Evolutionary conservation across 2,797 vertebrate genomes (phyloP), one percentile per base, ranked within the genome.

Genomic region (Chrysolophus pictus): DNA sequence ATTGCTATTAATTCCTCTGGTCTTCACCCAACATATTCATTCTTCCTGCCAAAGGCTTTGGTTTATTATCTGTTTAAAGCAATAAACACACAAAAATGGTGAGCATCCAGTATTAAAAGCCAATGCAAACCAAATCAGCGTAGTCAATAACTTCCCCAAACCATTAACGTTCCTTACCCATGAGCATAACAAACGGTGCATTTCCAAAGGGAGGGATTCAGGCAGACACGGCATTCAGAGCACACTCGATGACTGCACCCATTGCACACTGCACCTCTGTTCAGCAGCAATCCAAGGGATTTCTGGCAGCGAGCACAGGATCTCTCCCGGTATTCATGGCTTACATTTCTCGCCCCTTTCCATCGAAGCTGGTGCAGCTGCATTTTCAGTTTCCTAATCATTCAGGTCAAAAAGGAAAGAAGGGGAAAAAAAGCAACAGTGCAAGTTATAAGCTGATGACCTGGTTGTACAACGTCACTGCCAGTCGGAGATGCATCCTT

Each of bases 221-320:
- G 94, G 93, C 86, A 93, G 51, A 99, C 97, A 0, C 98, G 98
- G 83, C 99, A 99, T 26, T 87, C 95, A 2, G 95, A 94, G 95
- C 99, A 99, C 94, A 99, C 98, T 2, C 98, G 97, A 81, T 99
- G 98, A 62, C 99, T 99, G 97, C 99, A 99, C 63, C 99, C 98
- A 0, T 44, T 97, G 90, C 99, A 99, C 3, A 99, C 98, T 0
- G 98, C 98, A 0, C 99, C 99, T 14, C 97, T 97, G 97, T 98
- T 98, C 97, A 98, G 93, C 87, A 99, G 44, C 60, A 97, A 67
- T 22, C 99, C 99, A 69, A 99, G 98, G 0, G 95, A 70, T 51
- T 97, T 97, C 96, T 97, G 98, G 81, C 99, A 99, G 73, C 98
- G 98, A 10, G 99, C 98, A 3, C 99, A 99, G 1, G 94, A 98